Evolutionary conservation across 2,797 vertebrate genomes (phyloP), one percentile per base, ranked within the genome.

Genomic region (Acrossocheilus wenchowensis): DNA sequence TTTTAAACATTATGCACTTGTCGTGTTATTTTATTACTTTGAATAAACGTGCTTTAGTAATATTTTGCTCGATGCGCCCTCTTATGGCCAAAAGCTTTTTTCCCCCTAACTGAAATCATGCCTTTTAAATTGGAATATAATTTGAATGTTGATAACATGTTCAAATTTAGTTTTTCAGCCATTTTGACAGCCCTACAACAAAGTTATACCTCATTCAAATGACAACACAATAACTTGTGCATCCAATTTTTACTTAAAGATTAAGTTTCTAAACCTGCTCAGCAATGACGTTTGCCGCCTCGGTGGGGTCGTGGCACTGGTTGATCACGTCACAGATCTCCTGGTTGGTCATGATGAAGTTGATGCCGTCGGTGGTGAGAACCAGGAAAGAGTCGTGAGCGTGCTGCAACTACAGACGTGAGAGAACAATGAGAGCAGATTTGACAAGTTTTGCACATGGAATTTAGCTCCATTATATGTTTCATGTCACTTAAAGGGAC

Each of bases 261-360:
- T 23, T 4, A 23, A n/a, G 23, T 60, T 60, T 60, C 21, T 60
- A 60, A 60, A 60, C 57, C 57, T 60, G 98, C 82, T 99, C 98
- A 4, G 96, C 96, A 82, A 99, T 97, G 66, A 97, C 94, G 0
- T 97, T 97, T 43, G 98, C 98, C 0, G 98, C 98, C 93, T 99
- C 98, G 0, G 92, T 94, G 17, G 98, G 98, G 89, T 98, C 97
- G 0, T 97, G 96, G 90, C 97, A 98, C 92, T 98, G 97, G 90
- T 94, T 98, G 90, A 99, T 97, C 88, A 97, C 96, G 73, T 99
- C 93, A 64, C 98, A 99, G 92, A 99, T 98, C 93, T 99, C 98
- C 89, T 99, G 98, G 87, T 97, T 99, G 85, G 98, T 99, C 94
- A 99, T 97, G 23, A 98, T 99, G 92, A 99, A 98, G 95, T 99